These are phyloP conservation scores for Caracal caracal DNA, from an alignment of 2,113 vertebrate genomes.

Conservation along the genomic window DNA sequence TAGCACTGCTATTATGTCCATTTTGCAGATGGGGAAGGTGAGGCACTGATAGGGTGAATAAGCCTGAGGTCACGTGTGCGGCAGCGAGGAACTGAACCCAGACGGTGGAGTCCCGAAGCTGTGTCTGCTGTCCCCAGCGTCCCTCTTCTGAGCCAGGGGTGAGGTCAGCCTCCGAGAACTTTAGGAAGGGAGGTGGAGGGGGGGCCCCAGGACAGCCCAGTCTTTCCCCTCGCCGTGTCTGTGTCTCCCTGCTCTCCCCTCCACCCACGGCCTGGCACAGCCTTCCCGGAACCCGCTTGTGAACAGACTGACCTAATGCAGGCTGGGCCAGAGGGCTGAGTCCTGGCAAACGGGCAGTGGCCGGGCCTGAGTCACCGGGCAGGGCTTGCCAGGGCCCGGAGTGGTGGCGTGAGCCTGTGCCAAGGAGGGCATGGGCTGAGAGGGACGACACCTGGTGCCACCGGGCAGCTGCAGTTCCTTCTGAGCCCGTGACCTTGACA, in stretches of 20 bases:
- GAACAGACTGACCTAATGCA: not conserved
- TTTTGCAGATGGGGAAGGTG: not conserved
- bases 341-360: not conserved
- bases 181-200: not conserved
- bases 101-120: not conserved
- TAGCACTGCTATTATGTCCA: not conserved
- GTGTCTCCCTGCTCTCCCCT: not conserved
- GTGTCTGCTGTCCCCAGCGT: not conserved
- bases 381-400: not conserved
- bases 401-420: not conserved
- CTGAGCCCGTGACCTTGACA: not conserved
- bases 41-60: not conserved
- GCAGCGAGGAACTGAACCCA: not conserved
- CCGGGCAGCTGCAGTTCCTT: not conserved
- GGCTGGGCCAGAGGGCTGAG: not conserved
- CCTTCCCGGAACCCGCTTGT: conserved; percentile 20
- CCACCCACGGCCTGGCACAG: not conserved
- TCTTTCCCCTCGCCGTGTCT: accelerated
- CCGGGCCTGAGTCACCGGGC: not conserved
- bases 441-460: not conserved
- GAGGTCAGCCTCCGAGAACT: not conserved
- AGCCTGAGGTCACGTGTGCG: not conserved
- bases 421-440: not conserved
- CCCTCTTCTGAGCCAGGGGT: not conserved
- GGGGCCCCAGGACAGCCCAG: not conserved